Base-by-base conservation (phyloP, 2,888 invertebrate genomes). In the Tinea semifulvella region DNA sequence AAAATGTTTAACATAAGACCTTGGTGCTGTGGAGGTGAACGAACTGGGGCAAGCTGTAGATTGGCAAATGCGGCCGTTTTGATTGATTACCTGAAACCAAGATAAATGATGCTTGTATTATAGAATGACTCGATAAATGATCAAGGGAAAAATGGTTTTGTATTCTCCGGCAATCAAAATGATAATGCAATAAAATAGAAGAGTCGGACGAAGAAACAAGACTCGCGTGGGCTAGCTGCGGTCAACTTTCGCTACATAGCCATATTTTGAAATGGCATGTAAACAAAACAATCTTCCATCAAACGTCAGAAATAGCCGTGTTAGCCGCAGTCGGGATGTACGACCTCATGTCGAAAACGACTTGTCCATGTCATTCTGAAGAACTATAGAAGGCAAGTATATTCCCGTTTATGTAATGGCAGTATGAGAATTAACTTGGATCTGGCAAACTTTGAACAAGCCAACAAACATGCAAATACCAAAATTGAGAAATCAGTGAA, bases 221-320 rank as follows among this genome's bases (percentile, higher is more conserved):
- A 61, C 55, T 56, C 57, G 53, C 56, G 58, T 54, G 61, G 61
- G 50, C 51, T 50, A 42, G 43, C 35, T 56, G 53, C 53, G 56
- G 36, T 40, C 40, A 40, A 40, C 40, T 40, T 40, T 40, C 40
- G 40, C 40, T 40, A 40, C 22, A 40, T 40, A 22, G 11, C 40
- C 40, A 40, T 40, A 22, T 40, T 40, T 40, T 18, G 40, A 40
- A 22, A 22, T 36, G 36, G 36, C 61, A 63, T 63, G 68, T 70
- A 68, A 69, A 68, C 64, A 63, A 63, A 63, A 61, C 65, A 72
- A 76, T 75, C 74, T 73, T 56, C 60, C 66, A 75, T 76, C 74
- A 69, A 62, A 69, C 61, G 68, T 68, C 68, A 64, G 61, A 65
- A 66, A 69, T 61, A 65, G 68, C 64, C 57, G 61, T 60, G 65